Base-by-base conservation (phyloP, 2,888 invertebrate genomes). In the Ephialtes manifestator region DNA sequence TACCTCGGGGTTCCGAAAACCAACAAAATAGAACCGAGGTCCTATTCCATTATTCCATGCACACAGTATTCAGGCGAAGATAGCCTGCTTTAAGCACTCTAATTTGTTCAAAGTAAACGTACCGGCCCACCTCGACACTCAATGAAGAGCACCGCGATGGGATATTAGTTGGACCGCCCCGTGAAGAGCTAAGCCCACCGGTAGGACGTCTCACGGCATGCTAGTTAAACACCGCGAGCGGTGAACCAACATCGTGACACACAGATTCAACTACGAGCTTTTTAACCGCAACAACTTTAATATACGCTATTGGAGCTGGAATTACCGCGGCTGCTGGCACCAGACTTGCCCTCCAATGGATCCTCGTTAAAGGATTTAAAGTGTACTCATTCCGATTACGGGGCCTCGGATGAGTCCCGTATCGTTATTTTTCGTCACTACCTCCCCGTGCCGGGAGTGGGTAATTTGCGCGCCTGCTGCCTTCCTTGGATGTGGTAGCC, bases 271-370 rank as follows among this genome's bases (percentile, higher is more conserved):
- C 95, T 95, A 95, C 95, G 95, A 95, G 94, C 95, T 95, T 95
- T 95, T 96, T 95, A 96, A 95, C 95, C 95, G 95, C 96, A 96
- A 95, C 96, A 96, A 96, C 95, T 95, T 96, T 96, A 96, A 95
- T 96, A 96, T 91, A 90, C 90, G 90, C 91, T 91, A 90, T 91
- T 90, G 90, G 95, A 96, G 96, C 96, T 96, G 96, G 96, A 96
- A 95, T 96, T 96, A 96, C 96, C 96, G 96, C 96, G 95, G 96
- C 96, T 96, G 96, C 96, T 96, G 96, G 96, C 96, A 96, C 95
- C 95, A 95, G 96, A 96, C 95, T 96, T 96, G 95, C 95, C 95
- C 95, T 95, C 95, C 95, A 95, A 95, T 96, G 93, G 95, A 94
- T 96, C 94, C 95, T 95, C 95, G 95, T 95, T 95, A 95, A 95